Percentiles rank a stretch among this genome's conserved stretches.
phyloP scores from a whole-genome alignment of 2,113 vertebrate genomes.

The Silurus meridionalis region DNA sequence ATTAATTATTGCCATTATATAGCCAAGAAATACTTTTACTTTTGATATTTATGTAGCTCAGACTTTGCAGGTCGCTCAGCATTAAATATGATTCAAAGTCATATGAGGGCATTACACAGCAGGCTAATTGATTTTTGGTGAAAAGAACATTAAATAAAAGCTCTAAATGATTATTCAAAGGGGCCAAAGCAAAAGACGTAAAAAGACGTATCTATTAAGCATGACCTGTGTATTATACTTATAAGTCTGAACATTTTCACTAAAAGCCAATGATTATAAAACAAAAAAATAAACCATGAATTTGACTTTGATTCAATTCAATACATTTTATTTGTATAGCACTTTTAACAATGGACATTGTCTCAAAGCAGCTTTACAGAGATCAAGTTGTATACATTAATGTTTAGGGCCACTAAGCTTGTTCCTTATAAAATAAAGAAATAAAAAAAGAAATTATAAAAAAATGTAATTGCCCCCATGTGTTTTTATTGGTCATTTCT shows the following conservation, averaged over 20 bases:
- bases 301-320: neutral
- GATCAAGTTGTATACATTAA: too few species aligned
- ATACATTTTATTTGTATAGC: too few species aligned
- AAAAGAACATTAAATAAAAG: slow-evolving; percentile 6
- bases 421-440: too few species aligned
- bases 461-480: too few species aligned
- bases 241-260: neutral
- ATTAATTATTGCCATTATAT: neutral
- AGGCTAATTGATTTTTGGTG: neutral
- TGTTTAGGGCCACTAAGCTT: too few species aligned
- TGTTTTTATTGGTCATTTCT: too few species aligned
- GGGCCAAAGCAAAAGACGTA: too few species aligned
- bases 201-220: neutral
- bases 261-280: neutral
- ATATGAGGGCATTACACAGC: neutral
- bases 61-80: neutral
- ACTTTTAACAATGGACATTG: too few species aligned
- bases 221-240: neutral
- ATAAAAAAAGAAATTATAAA: too few species aligned
- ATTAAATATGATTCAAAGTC: neutral
- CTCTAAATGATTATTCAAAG: neutral
- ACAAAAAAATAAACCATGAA: neutral
- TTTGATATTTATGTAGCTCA: neutral
- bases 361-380: too few species aligned
- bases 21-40: neutral